Evolutionary conservation across 2,113 vertebrate species (phyloP), one percentile per base, ranked within the genome.

Genomic region (Chlorocebus sabaeus): DNA sequence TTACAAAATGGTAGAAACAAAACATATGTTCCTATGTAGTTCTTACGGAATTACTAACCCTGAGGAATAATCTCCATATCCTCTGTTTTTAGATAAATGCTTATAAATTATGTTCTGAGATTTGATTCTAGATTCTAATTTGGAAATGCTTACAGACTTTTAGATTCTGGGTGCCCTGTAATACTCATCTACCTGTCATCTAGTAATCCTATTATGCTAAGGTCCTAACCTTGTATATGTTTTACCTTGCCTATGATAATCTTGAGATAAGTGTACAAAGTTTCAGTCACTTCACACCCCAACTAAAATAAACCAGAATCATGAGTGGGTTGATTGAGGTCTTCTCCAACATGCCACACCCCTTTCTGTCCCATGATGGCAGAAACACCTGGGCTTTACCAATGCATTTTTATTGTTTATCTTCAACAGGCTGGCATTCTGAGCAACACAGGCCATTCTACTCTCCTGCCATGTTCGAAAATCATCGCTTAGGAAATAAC

Each of bases 361-460:
- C 30, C 30, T 45, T 6, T 6, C 18, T 35, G 25, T 38, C 82
- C 22, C 25, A 11, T 70, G 57, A 27, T 43, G 14, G 22, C 11
- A 75, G 22, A 83, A 79, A 94, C 38, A 72, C 22, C 3, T 9
- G 8, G 20, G 43, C 6, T 73, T 96, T 95, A 98, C 98, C 97
- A 48, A 16, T 4, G 10, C 17, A 8, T 30, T 89, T 35, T 27
- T 52, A 55, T n/a, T 92, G 43, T 83, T 79, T 83, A 96, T 84
- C 35, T 22, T 95, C 92, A 97, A 20, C 30, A 98, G 90, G 30
- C 86, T 98, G 73, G 96, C 97, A 59, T 98, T 98, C 2, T n/a
- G 14, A 75, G 18, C 0, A 59, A 86, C 95, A 59, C 98, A 98
- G 1, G 5, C 6, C 14, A 0, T 16, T 35, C 5, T 3, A 83